Conservation (phyloP, 2,113 vertebrate species). For the Rynchops niger region DNA sequence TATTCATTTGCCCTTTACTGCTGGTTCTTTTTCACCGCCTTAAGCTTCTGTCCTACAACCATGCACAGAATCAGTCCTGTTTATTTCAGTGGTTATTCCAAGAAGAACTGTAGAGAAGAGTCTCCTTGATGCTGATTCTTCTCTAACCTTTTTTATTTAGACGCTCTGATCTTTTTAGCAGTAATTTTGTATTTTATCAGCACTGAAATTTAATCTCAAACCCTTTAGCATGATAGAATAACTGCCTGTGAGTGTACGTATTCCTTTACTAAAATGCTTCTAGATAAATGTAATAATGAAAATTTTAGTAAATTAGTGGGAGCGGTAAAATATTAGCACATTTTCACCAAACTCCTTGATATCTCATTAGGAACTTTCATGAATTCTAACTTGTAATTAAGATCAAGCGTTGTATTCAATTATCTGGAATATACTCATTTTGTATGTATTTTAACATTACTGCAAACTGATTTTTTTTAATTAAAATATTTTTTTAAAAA, state of each 20-base stretch:
- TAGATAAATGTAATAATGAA: not conserved
- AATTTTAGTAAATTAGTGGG: not conserved
- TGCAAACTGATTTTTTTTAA: not conserved
- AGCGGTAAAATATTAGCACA: not conserved
- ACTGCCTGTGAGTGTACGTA: not conserved
- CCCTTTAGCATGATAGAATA: not conserved
- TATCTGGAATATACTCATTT: not conserved
- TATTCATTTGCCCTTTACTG: not conserved
- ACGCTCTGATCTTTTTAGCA: not conserved
- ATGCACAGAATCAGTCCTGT: not conserved
- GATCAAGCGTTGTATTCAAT: not conserved
- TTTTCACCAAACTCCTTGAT: not conserved
- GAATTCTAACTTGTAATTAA: not conserved
- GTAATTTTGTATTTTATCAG: not conserved
- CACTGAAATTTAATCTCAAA: not conserved
- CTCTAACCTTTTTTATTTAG: not conserved
- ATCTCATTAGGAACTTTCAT: not conserved
- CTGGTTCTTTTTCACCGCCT: not conserved
- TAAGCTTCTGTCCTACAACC: not conserved
- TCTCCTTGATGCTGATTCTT: not conserved
- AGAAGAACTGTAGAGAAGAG: not conserved
- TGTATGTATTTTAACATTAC: not conserved
- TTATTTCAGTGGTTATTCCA: not conserved
- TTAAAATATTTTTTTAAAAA: not conserved
- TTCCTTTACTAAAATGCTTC: not conserved